Conservation (phyloP, 1,140 invertebrate species). For the Asobara japonica region DNA sequence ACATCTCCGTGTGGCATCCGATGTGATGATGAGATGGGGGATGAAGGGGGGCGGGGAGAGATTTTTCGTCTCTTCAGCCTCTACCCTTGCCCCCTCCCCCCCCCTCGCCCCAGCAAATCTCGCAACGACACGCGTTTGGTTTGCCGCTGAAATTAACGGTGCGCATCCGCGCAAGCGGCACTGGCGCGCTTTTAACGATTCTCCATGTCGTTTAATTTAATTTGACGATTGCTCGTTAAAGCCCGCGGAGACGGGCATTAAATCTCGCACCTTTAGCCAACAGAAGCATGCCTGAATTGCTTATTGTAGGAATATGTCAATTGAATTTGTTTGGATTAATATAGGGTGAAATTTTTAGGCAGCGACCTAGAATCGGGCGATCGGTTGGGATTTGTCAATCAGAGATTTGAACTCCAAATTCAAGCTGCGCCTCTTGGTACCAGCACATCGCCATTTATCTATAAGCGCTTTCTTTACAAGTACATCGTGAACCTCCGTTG, state of each 20-base stretch:
- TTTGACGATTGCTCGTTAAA: conserved; percentile 61
- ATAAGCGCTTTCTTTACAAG: too few species aligned
- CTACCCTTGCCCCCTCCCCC: not conserved
- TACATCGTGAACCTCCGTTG: too few species aligned
- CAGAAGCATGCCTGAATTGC: not conserved
- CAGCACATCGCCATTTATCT: too few species aligned
- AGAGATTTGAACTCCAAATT: too few species aligned
- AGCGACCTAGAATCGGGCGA: too few species aligned
- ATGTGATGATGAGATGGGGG: not conserved
- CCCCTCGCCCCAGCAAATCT: not conserved
- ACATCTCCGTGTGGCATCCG: conserved; percentile 6
- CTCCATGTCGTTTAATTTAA: conserved; percentile 57
- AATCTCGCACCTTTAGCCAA: conserved; percentile 44
- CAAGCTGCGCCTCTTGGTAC: too few species aligned
- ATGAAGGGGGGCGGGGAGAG: not conserved
- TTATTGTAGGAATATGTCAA: not conserved
- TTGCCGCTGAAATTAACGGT: conserved; percentile 43
- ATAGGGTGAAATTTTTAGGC: too few species aligned
- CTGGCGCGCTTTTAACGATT: conserved; percentile 50
- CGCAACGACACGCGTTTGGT: not conserved
- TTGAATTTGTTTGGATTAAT: not conserved
- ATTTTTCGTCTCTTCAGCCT: not conserved
- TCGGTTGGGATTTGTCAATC: too few species aligned
- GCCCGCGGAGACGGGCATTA: conserved; percentile 44
- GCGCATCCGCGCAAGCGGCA: conserved; percentile 37